Percentiles rank a stretch among this genome's conserved stretches.
These are phyloP conservation scores for Oxystoma pomonae DNA, from an alignment of 2,888 invertebrate genomes.

Conservation along the genomic window DNA sequence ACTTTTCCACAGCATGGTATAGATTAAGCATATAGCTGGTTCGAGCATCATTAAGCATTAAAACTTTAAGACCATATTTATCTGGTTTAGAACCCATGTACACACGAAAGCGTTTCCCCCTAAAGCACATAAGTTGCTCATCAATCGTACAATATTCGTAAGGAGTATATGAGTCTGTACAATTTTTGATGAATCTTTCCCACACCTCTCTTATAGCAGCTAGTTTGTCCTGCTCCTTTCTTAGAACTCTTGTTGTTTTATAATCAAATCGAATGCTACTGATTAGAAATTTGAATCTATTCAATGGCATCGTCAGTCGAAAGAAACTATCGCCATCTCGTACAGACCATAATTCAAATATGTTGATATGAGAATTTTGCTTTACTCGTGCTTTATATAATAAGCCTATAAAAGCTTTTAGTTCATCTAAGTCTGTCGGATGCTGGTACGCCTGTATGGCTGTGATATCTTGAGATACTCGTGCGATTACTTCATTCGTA, in stretches of 20 bases:
- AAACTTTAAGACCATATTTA: neutral
- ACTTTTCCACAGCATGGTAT: neutral
- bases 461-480: no score
- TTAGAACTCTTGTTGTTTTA: constrained; percentile 16
- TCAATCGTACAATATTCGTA: neutral
- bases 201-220: constrained; percentile 32
- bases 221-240: constrained; percentile 24
- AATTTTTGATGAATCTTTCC: constrained; percentile 33
- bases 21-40: neutral
- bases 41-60: neutral
- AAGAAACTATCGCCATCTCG: constrained; percentile 10
- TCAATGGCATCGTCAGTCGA: constrained; percentile 29
- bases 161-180: constrained; percentile 24
- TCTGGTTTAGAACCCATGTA: no score
- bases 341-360: neutral
- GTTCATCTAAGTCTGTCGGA: neutral
- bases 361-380: neutral
- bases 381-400: neutral
- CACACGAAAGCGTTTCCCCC: neutral
- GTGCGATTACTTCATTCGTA: no score
- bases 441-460: no score
- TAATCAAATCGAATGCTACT: constrained; percentile 30
- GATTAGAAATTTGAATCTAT: constrained; percentile 28
- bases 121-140: neutral
- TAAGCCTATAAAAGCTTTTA: neutral